Conservation (phyloP, 1,140 invertebrate genomes). For the Lethrus apterus region DNA sequence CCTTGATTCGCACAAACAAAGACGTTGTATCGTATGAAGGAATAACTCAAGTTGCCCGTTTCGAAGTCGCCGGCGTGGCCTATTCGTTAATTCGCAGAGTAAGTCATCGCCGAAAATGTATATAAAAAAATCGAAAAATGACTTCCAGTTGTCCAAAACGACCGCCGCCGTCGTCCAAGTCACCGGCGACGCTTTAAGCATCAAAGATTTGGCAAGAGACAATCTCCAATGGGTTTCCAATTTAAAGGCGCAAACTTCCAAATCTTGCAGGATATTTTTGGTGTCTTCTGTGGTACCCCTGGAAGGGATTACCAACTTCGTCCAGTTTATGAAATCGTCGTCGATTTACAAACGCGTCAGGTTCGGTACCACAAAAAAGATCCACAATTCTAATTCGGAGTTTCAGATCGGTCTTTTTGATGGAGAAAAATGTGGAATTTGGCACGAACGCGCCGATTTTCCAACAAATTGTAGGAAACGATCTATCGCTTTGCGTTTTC, state of each 20-base stretch:
- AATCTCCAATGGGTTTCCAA: slow-evolving; percentile 31
- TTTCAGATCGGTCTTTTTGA: slow-evolving; percentile 28
- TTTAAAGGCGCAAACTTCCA: slow-evolving; percentile 21
- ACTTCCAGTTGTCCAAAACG: not conserved
- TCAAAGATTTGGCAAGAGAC: slow-evolving; percentile 30
- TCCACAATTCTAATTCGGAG: no score
- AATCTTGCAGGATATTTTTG: slow-evolving; percentile 27
- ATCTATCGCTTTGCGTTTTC: slow-evolving; percentile 26
- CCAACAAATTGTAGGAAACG: slow-evolving; percentile 22
- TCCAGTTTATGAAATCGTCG: slow-evolving; percentile 18
- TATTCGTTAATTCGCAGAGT: slow-evolving; percentile 33
- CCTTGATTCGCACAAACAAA: slow-evolving; percentile 26
- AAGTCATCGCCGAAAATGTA: slow-evolving; percentile 1
- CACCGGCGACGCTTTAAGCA: slow-evolving; percentile 31
- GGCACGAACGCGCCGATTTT: not conserved
- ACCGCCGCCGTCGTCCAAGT: slow-evolving; percentile 22
- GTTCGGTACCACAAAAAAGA: slow-evolving; percentile 17
- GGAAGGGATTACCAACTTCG: slow-evolving; percentile 33
- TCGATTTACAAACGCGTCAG: slow-evolving; percentile 16
- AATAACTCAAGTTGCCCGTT: slow-evolving; percentile 25
- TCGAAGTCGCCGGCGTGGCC: slow-evolving; percentile 20
- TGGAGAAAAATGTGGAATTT: slow-evolving; percentile 27
- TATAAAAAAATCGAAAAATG: no score
- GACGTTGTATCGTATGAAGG: slow-evolving; percentile 18
- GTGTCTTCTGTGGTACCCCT: slow-evolving; percentile 26